Percentiles rank a stretch among this genome's conserved stretches.
These are phyloP conservation scores for Megalurothrips usitatus DNA, from an alignment of 2,888 invertebrate genomes.

Conservation along the genomic window DNA sequence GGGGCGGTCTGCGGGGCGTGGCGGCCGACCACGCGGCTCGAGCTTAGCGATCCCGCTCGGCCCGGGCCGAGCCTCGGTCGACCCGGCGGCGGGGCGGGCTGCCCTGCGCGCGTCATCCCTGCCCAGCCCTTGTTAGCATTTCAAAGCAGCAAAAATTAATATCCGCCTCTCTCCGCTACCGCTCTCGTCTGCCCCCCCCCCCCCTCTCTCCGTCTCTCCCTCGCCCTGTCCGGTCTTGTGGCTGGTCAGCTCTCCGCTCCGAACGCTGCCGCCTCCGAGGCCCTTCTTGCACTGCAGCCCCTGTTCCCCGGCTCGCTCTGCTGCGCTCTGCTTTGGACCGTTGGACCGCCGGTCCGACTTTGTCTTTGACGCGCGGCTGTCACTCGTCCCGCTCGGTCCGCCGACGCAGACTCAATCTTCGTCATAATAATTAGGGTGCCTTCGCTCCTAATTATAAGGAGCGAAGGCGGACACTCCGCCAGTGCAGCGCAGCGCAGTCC, in stretches of 20 bases:
- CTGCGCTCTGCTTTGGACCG: too few relatives aligned
- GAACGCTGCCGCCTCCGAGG: too few relatives aligned
- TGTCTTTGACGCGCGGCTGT: constrained; percentile 3
- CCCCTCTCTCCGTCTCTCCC: background rate
- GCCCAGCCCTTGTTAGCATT: constrained; percentile 15
- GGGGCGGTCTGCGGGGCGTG: background rate
- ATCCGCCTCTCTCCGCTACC: background rate
- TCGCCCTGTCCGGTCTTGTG: background rate
- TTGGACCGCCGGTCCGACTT: background rate
- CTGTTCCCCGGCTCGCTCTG: too few relatives aligned
- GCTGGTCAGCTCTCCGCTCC: too few relatives aligned
- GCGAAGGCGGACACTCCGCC: too few relatives aligned
- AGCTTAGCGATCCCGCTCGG: background rate
- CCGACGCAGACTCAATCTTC: background rate
- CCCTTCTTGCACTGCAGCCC: too few relatives aligned
- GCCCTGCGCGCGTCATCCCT: background rate
- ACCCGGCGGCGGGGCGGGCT: too few relatives aligned
- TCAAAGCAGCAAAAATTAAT: constrained; percentile 29
- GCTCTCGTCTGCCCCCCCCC: background rate
- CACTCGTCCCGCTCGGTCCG: background rate
- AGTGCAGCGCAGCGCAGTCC: too few relatives aligned
- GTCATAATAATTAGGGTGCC: background rate
- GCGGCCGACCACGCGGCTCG: background rate
- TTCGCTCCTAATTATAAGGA: too few relatives aligned
- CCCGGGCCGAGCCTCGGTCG: background rate